Evolutionary conservation across 2,888 invertebrate genomes (phyloP), one percentile per base, ranked within the genome.

Genomic region (Spodoptera picta): DNA sequence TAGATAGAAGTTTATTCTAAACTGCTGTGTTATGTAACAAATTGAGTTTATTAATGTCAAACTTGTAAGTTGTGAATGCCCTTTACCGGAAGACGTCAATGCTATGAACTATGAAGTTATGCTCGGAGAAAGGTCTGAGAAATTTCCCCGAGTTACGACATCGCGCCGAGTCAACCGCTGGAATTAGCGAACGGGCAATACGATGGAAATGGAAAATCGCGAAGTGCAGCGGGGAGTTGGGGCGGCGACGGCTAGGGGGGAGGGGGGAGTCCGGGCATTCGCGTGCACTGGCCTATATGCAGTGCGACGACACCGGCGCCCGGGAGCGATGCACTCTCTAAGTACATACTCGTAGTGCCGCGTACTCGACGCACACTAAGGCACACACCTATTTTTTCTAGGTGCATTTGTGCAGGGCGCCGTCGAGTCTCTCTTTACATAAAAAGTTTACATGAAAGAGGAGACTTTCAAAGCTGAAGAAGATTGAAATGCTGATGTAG

Each of bases 241-340:
- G 73, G 77, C 68, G 69, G 70, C 69, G 68, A 72, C 64, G 61
- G 63, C 59, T 62, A 60, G 65, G 73, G 72, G 67, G 77, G 19
- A 79, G 72, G 65, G 80, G 81, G 85, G 86, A 84, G 85, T 72
- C 75, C 89, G 93, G 92, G 88, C 91, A 92, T 92, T 93, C 91
- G 92, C 94, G 94, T 94, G 94, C 94, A 94, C 90, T 94, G 94
- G 92, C 94, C 94, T 94, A 94, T 94, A 94, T 94, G 94, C 94
- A 93, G 94, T 94, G 89, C 94, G 94, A 93, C 94, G 94, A 94
- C 94, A 88, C 85, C 93, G 90, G 87, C 91, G 92, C 89, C 90
- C 92, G 94, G 94, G 94, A 94, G 93, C 94, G 94, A 93, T 94
- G 94, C 94, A 94, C 94, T 94, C 87, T 83, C 89, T 83, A 85